Percentiles rank a stretch among this genome's conserved stretches.
phyloP scores from a whole-genome alignment of 2,113 vertebrate genomes.

The Podilymbus podiceps region DNA sequence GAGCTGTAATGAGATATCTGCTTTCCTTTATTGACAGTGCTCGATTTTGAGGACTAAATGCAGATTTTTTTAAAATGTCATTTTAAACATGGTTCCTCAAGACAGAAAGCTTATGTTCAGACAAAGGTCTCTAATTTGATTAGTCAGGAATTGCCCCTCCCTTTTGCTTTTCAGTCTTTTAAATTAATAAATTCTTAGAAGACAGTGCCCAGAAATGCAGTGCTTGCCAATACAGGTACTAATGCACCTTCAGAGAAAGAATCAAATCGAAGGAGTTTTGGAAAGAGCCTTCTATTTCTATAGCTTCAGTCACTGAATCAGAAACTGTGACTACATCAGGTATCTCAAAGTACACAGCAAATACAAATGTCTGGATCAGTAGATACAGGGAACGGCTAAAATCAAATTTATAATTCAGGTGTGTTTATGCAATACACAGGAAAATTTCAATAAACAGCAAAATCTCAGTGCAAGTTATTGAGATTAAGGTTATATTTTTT shows the following conservation, averaged over 20 bases:
- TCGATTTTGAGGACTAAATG: background rate
- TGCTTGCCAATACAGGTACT: background rate
- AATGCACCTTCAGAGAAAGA: background rate
- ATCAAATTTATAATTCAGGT: background rate
- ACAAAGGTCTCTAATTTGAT: background rate
- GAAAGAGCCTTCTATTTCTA: background rate
- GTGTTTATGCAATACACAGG: background rate
- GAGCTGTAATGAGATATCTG: background rate
- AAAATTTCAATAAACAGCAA: background rate
- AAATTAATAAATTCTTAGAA: background rate
- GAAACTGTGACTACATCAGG: background rate
- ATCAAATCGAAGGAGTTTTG: background rate
- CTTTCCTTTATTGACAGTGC: background rate
- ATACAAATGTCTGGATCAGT: background rate
- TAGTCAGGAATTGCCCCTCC: background rate
- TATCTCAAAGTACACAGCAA: background rate
- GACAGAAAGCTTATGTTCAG: background rate
- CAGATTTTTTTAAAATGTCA: accelerated
- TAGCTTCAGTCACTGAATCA: background rate
- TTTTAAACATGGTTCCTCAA: background rate
- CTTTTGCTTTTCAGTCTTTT: background rate
- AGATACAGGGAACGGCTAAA: background rate
- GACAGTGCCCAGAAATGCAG: background rate
- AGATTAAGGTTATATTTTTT: background rate
- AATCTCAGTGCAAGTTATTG: background rate